These are phyloP conservation scores for Theristicus caerulescens DNA, from an alignment of 2,113 vertebrate genomes.

Conservation along the genomic window DNA sequence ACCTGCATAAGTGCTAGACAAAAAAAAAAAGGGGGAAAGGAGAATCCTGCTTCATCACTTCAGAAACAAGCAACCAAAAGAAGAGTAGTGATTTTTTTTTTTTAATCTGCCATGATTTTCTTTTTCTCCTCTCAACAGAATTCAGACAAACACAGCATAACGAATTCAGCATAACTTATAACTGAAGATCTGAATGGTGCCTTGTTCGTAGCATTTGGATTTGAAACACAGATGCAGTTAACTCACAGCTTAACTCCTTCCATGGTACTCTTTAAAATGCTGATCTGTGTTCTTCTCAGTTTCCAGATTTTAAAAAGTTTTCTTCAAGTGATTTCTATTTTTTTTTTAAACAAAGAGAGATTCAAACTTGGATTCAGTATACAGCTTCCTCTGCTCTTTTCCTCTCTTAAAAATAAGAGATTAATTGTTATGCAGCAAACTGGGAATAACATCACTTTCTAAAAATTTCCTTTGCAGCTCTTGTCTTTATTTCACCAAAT, in stretches of 20 bases:
- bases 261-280: constrained; percentile 7
- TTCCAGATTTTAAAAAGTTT: constrained; percentile 19
- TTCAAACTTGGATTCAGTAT: not conserved
- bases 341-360: not conserved
- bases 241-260: constrained; percentile 53
- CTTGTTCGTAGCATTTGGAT: constrained; percentile 60
- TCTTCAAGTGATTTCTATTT: constrained; percentile 6
- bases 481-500: constrained; percentile 34
- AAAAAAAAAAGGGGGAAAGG: not conserved
- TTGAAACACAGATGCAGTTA: constrained; percentile 62
- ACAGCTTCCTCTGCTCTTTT: constrained; percentile 18
- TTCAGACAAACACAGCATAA: not conserved
- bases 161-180: constrained; percentile 32
- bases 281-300: not conserved
- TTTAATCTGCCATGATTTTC: constrained; percentile 13
- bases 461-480: constrained; percentile 44
- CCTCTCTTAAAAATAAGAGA: constrained; percentile 6
- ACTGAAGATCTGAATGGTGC: constrained; percentile 60
- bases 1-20: constrained; percentile 31
- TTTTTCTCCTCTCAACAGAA: constrained; percentile 46
- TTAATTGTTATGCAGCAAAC: constrained; percentile 44
- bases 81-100: constrained; percentile 8
- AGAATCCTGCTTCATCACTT: constrained; percentile 35
- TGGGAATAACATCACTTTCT: constrained; percentile 58
- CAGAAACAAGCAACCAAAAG: constrained; percentile 43